Base-by-base conservation (phyloP, 2,113 vertebrate genomes). In the Lagopus leucura region DNA sequence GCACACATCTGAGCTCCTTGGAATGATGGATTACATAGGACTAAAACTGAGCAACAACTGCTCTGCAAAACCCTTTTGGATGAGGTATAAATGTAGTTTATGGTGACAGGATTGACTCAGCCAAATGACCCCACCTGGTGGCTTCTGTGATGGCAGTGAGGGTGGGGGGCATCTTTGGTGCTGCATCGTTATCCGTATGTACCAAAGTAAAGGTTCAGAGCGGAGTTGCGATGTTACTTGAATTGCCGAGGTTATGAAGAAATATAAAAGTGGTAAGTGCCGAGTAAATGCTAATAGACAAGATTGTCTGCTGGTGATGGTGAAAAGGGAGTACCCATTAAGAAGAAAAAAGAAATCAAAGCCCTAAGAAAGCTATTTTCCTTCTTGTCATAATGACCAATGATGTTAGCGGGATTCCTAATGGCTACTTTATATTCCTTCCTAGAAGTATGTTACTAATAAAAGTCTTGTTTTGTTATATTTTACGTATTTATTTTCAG, bases 341-440 rank as follows among this genome's bases (percentile, higher is more conserved):
- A 50, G 61, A 30, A 57, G 86, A 47, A 42, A 63, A 34, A 18
- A 69, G 69, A 50, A 63, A 76, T 30, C 14, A 42, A 71, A 83
- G 32, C 86, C 78, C 70, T 50, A 42, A 72, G 64, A 92, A 89
- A 89, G 86, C 81, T 63, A 15, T 38, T 89, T 75, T 27, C 70
- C 30, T 45, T 82, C 27, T 81, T 71, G 60, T 57, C 60, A 43
- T 66, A 83, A 79, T 18, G 74, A 30, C 63, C 86, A 43, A 1
- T 3, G 48, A 63, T 43, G 76, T 50, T 81, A 66, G 38, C 76
- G n/a, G 86, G 54, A 63, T 83, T 79, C 78, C 75, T 89, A 42
- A 89, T 48, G 93, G 84, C 20, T 43, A 74, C 47, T 94, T 95
- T 82, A 72, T 82, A 48, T 58, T 50, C 81, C 74, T 8, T 71